These are phyloP conservation scores for Deilephila porcellus DNA, from an alignment of 2,888 invertebrate genomes.

Conservation along the genomic window DNA sequence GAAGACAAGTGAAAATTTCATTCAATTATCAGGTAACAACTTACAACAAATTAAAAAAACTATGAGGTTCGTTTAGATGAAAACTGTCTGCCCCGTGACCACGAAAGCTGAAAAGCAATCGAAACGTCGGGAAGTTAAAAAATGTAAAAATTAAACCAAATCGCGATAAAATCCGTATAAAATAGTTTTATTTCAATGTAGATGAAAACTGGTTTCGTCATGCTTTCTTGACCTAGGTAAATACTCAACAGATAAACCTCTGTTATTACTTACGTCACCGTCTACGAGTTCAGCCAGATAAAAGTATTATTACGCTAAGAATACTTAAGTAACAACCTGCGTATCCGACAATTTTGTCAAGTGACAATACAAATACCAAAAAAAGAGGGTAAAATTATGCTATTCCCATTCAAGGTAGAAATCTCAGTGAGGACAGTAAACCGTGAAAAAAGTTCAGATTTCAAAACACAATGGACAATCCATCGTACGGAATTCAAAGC, in stretches of 20 bases:
- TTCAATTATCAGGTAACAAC: neutral
- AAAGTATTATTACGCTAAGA: neutral
- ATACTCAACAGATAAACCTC: slow-evolving; percentile 34
- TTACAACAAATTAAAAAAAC: neutral
- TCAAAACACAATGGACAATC: slow-evolving; percentile 4
- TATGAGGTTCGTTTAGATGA: neutral
- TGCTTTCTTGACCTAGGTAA: slow-evolving; percentile 59
- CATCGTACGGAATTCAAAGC: slow-evolving; percentile 33
- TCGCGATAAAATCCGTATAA: too few species aligned
- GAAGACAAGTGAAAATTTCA: neutral
- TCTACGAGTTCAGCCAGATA: slow-evolving; percentile 4
- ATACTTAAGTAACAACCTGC: neutral
- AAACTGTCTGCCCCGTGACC: too few species aligned
- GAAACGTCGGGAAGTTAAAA: too few species aligned
- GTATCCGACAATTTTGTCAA: too few species aligned
- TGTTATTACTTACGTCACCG: slow-evolving; percentile 35
- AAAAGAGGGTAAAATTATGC: slow-evolving; percentile 37
- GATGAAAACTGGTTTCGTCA: slow-evolving; percentile 42
- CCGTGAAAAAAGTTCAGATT: neutral
- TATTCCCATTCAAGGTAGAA: slow-evolving; percentile 31
- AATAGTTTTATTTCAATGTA: too few species aligned
- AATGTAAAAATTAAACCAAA: too few species aligned
- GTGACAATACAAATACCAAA: slow-evolving; percentile 30
- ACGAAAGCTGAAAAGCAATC: too few species aligned
- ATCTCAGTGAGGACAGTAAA: neutral